phyloP scores from a whole-genome alignment of 2,888 invertebrate species.

The Rambutsinella grinnellia region DNA sequence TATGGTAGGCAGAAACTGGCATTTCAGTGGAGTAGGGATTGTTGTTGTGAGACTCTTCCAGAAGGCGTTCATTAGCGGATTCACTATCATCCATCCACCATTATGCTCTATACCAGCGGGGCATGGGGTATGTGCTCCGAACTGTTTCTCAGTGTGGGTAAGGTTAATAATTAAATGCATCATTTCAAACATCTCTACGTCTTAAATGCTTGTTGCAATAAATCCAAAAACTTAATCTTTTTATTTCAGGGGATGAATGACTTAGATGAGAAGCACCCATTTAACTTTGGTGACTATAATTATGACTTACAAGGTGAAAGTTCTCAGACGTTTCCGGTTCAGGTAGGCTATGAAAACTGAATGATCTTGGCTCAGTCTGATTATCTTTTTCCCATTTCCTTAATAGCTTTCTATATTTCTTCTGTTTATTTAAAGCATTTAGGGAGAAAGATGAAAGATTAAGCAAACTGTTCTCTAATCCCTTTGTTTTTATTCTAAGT shows the following conservation, averaged over 20 bases:
- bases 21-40: conserved; percentile 24
- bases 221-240: neutral
- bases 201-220: too few species aligned
- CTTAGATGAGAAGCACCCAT: conserved; percentile 5
- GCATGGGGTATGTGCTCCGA: conserved; percentile 19
- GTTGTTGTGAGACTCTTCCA: conserved; percentile 21
- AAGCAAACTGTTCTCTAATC: too few species aligned
- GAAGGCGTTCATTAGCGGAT: conserved; percentile 26
- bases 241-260: conserved; percentile 20
- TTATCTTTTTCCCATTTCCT: neutral
- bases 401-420: neutral
- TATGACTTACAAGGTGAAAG: conserved; percentile 2
- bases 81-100: conserved; percentile 30
- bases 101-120: conserved; percentile 28
- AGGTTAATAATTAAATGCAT: neutral
- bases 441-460: too few species aligned
- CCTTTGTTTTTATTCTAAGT: too few species aligned
- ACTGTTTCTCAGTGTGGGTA: conserved; percentile 13
- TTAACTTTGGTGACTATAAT: conserved; percentile 25
- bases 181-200: too few species aligned
- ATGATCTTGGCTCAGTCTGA: neutral
- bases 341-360: conserved; percentile 5
- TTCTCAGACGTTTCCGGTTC: conserved; percentile 19
- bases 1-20: conserved; percentile 26
- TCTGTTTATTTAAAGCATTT: too few species aligned